Conservation (phyloP, 2,113 vertebrate genomes). For the Ptychochromis oligacanthus region DNA sequence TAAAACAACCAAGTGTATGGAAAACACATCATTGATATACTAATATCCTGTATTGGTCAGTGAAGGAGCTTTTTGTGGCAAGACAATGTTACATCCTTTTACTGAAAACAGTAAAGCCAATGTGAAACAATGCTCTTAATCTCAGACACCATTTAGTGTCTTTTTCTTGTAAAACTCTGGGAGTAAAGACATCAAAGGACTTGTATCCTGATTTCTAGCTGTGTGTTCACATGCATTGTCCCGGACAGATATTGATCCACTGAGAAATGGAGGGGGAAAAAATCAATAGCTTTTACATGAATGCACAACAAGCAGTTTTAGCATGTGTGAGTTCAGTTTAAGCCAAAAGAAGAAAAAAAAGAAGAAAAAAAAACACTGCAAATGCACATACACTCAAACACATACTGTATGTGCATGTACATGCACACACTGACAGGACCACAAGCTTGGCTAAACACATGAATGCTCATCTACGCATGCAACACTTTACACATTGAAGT, state of each 20-base stretch:
- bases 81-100: not conserved
- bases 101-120: not conserved
- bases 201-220: slow-evolving; percentile 65
- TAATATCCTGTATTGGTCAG: not conserved
- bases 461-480: not conserved
- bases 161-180: slow-evolving; percentile 28
- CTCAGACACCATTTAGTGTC: slow-evolving; percentile 27
- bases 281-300: slow-evolving; percentile 82
- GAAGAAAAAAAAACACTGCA: not conserved
- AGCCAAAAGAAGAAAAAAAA: slow-evolving; percentile 10
- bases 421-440: not conserved
- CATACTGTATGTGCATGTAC: not conserved
- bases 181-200: slow-evolving; percentile 61
- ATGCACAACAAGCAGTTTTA: slow-evolving; percentile 77
- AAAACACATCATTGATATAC: slow-evolving; percentile 31
- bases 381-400: not conserved
- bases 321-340: slow-evolving; percentile 2
- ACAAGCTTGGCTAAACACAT: not conserved
- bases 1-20: slow-evolving; percentile 2
- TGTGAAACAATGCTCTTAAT: not conserved
- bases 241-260: slow-evolving; percentile 72
- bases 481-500: not conserved
- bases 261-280: slow-evolving; percentile 58
- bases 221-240: slow-evolving; percentile 64
- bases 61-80: not conserved